Percentiles rank a stretch among this genome's conserved stretches.
phyloP scores from a whole-genome alignment of 2,113 vertebrate species.

The Procapra przewalskii region DNA sequence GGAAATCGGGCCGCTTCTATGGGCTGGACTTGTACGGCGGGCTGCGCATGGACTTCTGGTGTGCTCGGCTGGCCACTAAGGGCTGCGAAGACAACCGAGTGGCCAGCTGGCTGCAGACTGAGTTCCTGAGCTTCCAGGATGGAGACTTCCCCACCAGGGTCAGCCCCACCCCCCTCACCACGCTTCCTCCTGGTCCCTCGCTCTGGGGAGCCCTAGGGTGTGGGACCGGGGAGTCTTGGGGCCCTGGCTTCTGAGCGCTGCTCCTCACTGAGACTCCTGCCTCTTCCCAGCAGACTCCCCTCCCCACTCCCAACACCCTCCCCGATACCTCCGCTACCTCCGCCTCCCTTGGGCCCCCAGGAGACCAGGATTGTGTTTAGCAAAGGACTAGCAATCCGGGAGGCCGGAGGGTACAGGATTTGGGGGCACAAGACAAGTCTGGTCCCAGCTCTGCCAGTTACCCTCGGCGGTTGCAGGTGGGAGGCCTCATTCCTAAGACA shows the following conservation, averaged over 20 bases:
- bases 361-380: neutral
- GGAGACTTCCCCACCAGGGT: slow-evolving; percentile 67
- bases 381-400: neutral
- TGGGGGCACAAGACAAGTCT: neutral
- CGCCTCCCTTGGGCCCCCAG: neutral
- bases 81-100: slow-evolving; percentile 78
- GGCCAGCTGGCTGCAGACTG: slow-evolving; percentile 75
- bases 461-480: neutral
- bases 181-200: neutral
- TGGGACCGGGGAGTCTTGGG: neutral
- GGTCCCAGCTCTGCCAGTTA: neutral
- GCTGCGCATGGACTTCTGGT: slow-evolving; percentile 77
- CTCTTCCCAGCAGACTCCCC: neutral
- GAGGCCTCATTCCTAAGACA: neutral
- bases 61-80: slow-evolving; percentile 70
- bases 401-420: neutral
- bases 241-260: neutral
- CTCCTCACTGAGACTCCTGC: neutral
- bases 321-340: neutral
- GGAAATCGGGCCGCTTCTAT: neutral
- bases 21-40: slow-evolving; percentile 40
- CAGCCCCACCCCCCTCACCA: neutral
- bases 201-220: neutral
- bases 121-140: slow-evolving; percentile 65
- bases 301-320: neutral